A percentile compares a stretch with the other conserved stretches of the same genome.
These are phyloP conservation scores for Chondrilla cf. caribensis DNA, from an alignment of 37 sponge, comb jelly and placozoan genomes.

Conservation along the genomic window DNA sequence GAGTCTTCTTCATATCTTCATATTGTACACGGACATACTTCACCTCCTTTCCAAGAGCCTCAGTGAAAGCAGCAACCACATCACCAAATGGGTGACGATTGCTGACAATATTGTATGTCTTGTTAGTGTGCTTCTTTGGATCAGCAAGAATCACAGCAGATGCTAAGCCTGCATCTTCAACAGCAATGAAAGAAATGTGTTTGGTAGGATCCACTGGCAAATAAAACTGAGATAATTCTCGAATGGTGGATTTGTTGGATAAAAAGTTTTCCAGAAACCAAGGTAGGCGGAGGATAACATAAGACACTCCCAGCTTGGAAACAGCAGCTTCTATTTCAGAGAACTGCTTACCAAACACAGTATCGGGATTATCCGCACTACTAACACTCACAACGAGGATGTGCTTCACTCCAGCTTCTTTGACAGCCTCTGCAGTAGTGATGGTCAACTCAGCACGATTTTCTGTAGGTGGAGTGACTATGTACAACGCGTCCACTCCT, in stretches of 20 bases:
- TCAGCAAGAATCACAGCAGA: constrained; percentile 46
- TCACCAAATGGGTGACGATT: constrained; percentile 44
- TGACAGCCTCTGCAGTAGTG: constrained; percentile 45
- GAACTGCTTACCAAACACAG: constrained; percentile 35
- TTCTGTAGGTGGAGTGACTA: constrained; percentile 46
- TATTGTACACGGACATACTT: constrained; percentile 37
- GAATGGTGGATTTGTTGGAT: constrained; percentile 34
- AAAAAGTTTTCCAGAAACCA: constrained; percentile 45
- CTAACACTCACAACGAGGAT: constrained; percentile 33
- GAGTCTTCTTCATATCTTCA: constrained; percentile 33
- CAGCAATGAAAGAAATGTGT: constrained; percentile 14
- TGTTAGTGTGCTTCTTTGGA: constrained; percentile 23
- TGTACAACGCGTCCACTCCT: constrained; percentile 66
- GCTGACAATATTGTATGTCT: constrained; percentile 46
- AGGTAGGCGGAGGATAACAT: constrained; percentile 58
- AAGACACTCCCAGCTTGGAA: constrained; percentile 39
- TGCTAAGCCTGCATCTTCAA: constrained; percentile 46
- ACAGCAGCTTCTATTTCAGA: constrained; percentile 30
- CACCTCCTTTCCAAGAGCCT: constrained; percentile 41
- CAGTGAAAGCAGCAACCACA: constrained; percentile 26
- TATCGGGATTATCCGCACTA: constrained; percentile 31
- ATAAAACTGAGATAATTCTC: constrained; percentile 9
- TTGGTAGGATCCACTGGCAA: constrained; percentile 44
- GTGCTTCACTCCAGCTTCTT: constrained; percentile 58
- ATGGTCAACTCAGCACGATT: constrained; percentile 44